A percentile compares a stretch with the other conserved stretches of the same genome.
Evolutionary conservation across 2,888 invertebrate species (phyloP).

Genomic region (Tanypteryx hageni): DNA sequence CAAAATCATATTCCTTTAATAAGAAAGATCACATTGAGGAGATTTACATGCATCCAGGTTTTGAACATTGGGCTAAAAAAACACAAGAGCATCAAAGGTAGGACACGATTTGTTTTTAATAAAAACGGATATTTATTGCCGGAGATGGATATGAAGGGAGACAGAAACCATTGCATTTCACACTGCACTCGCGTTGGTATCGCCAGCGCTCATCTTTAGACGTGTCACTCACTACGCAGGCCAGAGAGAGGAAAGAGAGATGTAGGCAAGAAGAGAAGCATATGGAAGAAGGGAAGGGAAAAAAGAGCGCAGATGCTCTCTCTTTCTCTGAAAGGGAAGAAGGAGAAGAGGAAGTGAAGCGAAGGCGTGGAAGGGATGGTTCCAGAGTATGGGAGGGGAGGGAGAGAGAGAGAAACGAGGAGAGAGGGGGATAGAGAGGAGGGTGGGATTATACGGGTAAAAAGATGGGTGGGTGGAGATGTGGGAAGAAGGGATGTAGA

Average conservation of each 20-base stretch:
- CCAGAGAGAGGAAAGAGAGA: background rate
- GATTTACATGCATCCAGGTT: too few relatives aligned
- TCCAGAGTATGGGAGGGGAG: background rate
- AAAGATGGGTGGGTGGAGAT: background rate
- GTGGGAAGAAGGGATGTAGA: slow-evolving; percentile 31
- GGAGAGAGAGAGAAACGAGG: background rate
- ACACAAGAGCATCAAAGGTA: too few relatives aligned
- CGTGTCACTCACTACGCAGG: background rate
- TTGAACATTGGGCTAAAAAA: too few relatives aligned
- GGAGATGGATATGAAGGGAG: too few relatives aligned
- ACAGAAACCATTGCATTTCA: background rate
- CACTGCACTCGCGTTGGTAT: background rate
- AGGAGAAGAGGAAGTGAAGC: slow-evolving; percentile 6
- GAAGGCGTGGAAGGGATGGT: background rate
- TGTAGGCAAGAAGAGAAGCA: background rate
- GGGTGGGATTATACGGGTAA: background rate
- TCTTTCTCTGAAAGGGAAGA: background rate
- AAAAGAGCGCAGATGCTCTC: background rate
- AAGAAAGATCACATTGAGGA: too few relatives aligned
- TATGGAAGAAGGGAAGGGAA: background rate
- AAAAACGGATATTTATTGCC: too few relatives aligned
- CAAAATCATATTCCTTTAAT: too few relatives aligned
- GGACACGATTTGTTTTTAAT: too few relatives aligned
- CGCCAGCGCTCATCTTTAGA: background rate
- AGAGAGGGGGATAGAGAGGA: background rate